Conservation (phyloP, 2,797 vertebrate genomes). For the Etheostoma perlongum region DNA sequence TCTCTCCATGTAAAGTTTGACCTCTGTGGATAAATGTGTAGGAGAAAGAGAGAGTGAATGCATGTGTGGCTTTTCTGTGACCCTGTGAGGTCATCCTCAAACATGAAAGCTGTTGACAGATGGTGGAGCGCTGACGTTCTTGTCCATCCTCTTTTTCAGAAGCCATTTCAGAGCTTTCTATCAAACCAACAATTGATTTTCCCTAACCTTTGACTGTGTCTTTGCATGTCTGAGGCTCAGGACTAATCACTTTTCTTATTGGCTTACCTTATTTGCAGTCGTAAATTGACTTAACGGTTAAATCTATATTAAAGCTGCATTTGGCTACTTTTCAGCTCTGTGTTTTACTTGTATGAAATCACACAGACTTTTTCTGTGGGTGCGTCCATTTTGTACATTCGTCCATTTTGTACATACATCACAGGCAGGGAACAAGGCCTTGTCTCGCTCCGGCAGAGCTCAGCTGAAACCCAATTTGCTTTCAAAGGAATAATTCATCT, state of each 20-base stretch:
- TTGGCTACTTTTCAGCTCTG: constrained; percentile 18
- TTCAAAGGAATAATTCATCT: constrained; percentile 69
- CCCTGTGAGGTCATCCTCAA: constrained; percentile 28
- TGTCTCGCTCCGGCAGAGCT: constrained; percentile 56
- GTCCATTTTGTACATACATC: constrained; percentile 43
- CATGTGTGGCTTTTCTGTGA: constrained; percentile 15
- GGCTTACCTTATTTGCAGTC: background rate
- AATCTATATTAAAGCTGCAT: constrained; percentile 25
- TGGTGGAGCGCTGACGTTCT: constrained; percentile 2
- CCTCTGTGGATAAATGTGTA: constrained; percentile 35
- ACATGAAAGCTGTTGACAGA: constrained; percentile 42
- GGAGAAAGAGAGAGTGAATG: constrained; percentile 2
- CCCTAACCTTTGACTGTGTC: background rate
- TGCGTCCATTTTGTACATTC: background rate
- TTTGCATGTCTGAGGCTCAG: constrained; percentile 1
- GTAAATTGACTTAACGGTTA: background rate
- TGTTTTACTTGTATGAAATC: constrained; percentile 12
- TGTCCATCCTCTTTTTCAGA: constrained; percentile 16
- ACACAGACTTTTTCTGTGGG: background rate
- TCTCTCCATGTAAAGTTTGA: constrained; percentile 32
- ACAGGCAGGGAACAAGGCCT: constrained; percentile 37
- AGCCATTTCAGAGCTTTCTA: constrained; percentile 19
- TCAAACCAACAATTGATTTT: constrained; percentile 10
- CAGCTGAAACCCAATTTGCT: constrained; percentile 69
- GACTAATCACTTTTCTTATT: background rate